Evolutionary conservation across 2,888 invertebrate genomes (phyloP), one percentile per base, ranked within the genome.

Genomic region (Andrena haemorrhoa): DNA sequence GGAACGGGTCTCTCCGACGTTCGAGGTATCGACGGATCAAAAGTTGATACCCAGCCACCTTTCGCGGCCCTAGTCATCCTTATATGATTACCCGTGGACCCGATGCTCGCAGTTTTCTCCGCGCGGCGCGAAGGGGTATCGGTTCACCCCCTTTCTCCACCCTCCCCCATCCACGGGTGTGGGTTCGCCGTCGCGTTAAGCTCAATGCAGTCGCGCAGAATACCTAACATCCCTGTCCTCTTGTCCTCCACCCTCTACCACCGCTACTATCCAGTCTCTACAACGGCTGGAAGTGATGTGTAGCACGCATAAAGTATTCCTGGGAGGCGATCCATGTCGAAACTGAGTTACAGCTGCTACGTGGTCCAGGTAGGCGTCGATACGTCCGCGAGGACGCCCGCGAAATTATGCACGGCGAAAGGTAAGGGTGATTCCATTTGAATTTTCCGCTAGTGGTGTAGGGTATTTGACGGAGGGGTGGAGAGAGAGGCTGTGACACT

Each of bases 291-390:
- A 76, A 84, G 16, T 89, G 89, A 88, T 80, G 84, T 84, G 86
- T 80, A 89, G 87, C 88, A 90, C 92, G 92, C 92, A 92, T 93
- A 93, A 93, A 92, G 92, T 92, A 93, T 93, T 93, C 91, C 89
- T 90, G 77, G 79, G 89, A 89, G 91, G 90, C 91, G 92, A 92
- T 92, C 91, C 91, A 80, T 90, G 88, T 82, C 83, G 89, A 93
- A 93, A 93, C 90, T 92, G 91, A 93, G 91, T 93, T 93, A 93
- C 92, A 89, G 85, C 82, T 75, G 85, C 88, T 92, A 92, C 91
- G 92, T 92, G 92, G 88, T 88, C 86, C 89, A 84, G 74, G 80
- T 84, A 82, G 78, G 82, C 89, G 75, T 79, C 82, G 81, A 83
- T 87, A 82, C 75, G 64, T 76, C 82, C 88, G 77, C 83, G 75